Conservation (phyloP, 2,888 invertebrate species). For the Leucophenga montana region DNA sequence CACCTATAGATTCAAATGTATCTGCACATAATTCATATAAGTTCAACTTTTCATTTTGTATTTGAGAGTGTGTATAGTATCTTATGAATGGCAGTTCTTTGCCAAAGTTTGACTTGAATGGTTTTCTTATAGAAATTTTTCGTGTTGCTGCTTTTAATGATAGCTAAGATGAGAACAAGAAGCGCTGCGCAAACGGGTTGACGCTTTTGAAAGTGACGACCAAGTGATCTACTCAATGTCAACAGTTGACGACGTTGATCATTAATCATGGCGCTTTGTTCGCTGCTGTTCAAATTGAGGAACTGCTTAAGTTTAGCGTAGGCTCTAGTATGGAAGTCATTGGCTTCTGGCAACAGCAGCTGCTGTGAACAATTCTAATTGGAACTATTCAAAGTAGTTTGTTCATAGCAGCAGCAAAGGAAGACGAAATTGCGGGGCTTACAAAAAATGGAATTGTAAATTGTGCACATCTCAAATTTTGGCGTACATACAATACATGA, state of each 20-base stretch:
- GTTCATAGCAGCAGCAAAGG: slow-evolving; percentile 23
- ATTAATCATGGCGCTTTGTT: slow-evolving; percentile 47
- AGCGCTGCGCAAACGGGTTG: not conserved
- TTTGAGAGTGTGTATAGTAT: not conserved
- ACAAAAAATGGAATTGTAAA: not conserved
- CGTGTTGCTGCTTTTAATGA: too few species aligned
- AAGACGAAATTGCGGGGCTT: slow-evolving; percentile 20
- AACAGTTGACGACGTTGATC: slow-evolving; percentile 50
- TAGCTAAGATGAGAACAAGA: too few species aligned
- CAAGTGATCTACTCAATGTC: slow-evolving; percentile 53
- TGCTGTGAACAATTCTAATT: slow-evolving; percentile 59
- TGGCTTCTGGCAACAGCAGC: slow-evolving; percentile 11
- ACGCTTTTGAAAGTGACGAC: slow-evolving; percentile 20
- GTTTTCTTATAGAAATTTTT: too few species aligned
- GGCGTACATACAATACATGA: too few species aligned
- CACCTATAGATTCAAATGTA: not conserved
- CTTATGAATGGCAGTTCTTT: slow-evolving; percentile 17
- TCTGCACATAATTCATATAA: not conserved
- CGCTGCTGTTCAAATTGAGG: slow-evolving; percentile 3
- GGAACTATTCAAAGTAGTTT: slow-evolving; percentile 55
- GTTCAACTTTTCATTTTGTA: too few species aligned
- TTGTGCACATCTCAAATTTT: not conserved
- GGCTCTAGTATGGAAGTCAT: slow-evolving; percentile 29
- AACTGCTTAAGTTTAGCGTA: not conserved
- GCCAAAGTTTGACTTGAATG: not conserved